phyloP scores from a whole-genome alignment of 2,888 invertebrate species.

The Fragum whitleyi region DNA sequence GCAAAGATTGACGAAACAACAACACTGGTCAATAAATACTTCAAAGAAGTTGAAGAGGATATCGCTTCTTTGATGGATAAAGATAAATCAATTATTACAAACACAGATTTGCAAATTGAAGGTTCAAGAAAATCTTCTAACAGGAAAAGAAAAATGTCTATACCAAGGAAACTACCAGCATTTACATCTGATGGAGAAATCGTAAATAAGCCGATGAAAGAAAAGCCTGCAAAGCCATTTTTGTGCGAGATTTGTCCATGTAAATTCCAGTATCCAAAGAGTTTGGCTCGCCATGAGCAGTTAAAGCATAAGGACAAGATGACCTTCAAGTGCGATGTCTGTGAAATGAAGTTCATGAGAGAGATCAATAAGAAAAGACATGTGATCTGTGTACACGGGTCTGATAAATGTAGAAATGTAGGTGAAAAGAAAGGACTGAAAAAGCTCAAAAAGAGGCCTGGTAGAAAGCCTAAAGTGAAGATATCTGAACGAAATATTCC shows the following conservation, averaged over 20 bases:
- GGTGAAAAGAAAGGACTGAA: constrained; percentile 12
- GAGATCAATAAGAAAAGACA: constrained; percentile 51
- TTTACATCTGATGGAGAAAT: no score
- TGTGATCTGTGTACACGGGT: constrained; percentile 43
- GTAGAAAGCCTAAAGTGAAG: constrained; percentile 32
- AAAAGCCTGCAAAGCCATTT: constrained; percentile 27
- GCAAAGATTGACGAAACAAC: constrained; percentile 8
- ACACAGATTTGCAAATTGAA: neutral
- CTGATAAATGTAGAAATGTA: constrained; percentile 30
- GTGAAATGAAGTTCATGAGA: constrained; percentile 52
- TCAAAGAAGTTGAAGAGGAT: constrained; percentile 13
- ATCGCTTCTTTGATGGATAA: constrained; percentile 10
- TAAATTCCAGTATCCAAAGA: constrained; percentile 44
- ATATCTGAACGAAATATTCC: constrained; percentile 9
- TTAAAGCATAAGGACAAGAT: constrained; percentile 53
- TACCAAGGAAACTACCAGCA: constrained; percentile 45
- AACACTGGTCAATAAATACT: constrained; percentile 6
- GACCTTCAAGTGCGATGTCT: constrained; percentile 51
- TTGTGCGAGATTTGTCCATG: constrained; percentile 52
- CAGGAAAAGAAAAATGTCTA: constrained; percentile 52
- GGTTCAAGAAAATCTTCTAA: neutral
- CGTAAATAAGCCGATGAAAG: no score
- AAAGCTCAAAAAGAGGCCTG: constrained; percentile 25
- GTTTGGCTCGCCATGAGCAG: constrained; percentile 50
- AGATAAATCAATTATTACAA: neutral